Percentiles rank a stretch among this genome's conserved stretches.
Evolutionary conservation across 1,140 invertebrate species (phyloP).

Genomic region (Zaprionus gabonicus): DNA sequence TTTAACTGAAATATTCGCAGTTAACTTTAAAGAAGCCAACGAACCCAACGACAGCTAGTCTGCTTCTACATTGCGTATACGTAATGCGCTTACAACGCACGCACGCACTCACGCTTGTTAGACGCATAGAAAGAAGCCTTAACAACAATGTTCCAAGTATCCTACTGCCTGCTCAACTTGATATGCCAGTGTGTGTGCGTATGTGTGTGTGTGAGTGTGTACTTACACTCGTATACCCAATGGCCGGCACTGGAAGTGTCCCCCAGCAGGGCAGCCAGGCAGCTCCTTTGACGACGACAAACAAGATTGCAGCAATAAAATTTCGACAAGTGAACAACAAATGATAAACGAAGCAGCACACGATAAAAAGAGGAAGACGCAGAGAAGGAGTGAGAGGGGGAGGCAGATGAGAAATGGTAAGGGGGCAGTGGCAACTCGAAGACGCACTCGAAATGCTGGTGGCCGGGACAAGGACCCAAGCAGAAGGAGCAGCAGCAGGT

Average conservation of each 20-base stretch:
- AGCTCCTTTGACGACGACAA: constrained; percentile 71
- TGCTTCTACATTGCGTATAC: constrained; percentile 70
- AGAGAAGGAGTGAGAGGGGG: constrained; percentile 14
- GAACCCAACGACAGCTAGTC: neutral
- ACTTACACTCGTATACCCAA: neutral
- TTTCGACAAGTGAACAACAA: constrained; percentile 82
- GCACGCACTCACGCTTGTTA: constrained; percentile 66
- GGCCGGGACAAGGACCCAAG: constrained; percentile 30
- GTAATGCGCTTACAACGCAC: constrained; percentile 65
- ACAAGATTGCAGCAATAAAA: constrained; percentile 83
- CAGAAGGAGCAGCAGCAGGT: constrained; percentile 20
- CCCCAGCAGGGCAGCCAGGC: constrained; percentile 49
- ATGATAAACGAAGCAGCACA: constrained; percentile 81
- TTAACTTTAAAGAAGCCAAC: constrained; percentile 30
- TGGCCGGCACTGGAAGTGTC: constrained; percentile 59
- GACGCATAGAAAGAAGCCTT: constrained; percentile 62
- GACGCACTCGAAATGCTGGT: constrained; percentile 63
- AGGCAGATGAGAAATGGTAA: constrained; percentile 1
- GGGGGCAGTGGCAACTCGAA: constrained; percentile 29
- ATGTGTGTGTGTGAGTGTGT: constrained; percentile 12
- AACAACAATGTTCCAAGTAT: constrained; percentile 64
- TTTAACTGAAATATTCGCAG: constrained; percentile 59
- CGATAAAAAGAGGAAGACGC: constrained; percentile 54
- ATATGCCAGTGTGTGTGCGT: constrained; percentile 20
- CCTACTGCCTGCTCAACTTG: constrained; percentile 31